Evolutionary conservation across 2,113 vertebrate genomes (phyloP).

Genomic region (Propithecus coquereli): DNA sequence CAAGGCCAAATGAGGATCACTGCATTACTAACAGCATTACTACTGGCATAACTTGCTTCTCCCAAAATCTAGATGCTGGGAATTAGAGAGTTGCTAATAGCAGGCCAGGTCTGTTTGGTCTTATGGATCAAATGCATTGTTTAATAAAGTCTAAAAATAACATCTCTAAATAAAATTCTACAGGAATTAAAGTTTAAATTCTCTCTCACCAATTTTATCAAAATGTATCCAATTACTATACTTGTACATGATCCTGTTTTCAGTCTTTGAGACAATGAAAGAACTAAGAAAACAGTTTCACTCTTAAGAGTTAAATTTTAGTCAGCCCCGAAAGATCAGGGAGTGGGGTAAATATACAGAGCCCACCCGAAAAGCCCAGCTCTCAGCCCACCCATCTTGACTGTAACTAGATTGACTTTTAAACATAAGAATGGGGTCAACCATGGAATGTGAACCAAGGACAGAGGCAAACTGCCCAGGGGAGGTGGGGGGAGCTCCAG

Average conservation of each 20-base stretch:
- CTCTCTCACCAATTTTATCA: background rate
- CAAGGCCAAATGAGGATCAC: background rate
- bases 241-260: background rate
- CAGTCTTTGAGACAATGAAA: background rate
- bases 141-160: background rate
- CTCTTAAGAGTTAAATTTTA: background rate
- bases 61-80: background rate
- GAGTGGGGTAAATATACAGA: accelerated
- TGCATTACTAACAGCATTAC: background rate
- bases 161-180: background rate
- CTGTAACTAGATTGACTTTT: background rate
- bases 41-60: background rate
- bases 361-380: background rate
- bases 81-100: background rate
- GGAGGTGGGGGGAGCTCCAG: accelerated
- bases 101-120: background rate
- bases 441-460: background rate
- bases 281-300: background rate
- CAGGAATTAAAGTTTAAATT: background rate
- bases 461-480: background rate
- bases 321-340: background rate
- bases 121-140: background rate
- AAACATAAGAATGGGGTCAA: background rate
- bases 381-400: background rate
- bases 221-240: background rate